Evolutionary conservation across 2,888 invertebrate genomes (phyloP), one percentile per base, ranked within the genome.

Genomic region (Caenorhabditis imperialis): DNA sequence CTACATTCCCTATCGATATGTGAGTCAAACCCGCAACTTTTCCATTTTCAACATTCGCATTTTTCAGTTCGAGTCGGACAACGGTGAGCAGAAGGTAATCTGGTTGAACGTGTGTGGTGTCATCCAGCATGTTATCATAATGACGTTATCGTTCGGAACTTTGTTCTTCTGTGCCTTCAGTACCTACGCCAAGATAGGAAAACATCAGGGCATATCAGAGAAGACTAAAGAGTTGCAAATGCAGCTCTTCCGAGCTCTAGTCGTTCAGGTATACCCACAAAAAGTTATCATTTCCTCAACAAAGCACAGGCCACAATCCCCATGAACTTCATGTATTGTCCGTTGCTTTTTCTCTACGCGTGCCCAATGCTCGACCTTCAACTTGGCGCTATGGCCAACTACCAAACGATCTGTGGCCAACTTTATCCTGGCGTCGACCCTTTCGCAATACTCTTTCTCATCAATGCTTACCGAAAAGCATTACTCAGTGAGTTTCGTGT

Each of bases 211-310:
- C 44, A 53, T 62, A 53, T 62, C 62, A 1, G 22, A 5, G 7
- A 62, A 37, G 23, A 62, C 62, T 0, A 12, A 45, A 18, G 22
- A 18, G 16, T 37, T 62, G 18, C 62, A 62, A 20, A 8, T 62
- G 5, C 62, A 62, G 25, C 53, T 62, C 14, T 62, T 62, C 53
- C n/a, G 62, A 35, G 62, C 62, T 4, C 45, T 62, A 4, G 38
- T 38, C 4, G 38, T 53, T 2, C 45, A 62, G 62, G 50, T n/a
- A n/a, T n/a, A n/a, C n/a, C n/a, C n/a, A n/a, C n/a, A n/a, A n/a
- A n/a, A n/a, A n/a, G n/a, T n/a, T n/a, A n/a, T n/a, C n/a, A n/a
- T n/a, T n/a, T n/a, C n/a, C n/a, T n/a, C n/a, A n/a, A n/a, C n/a
- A n/a, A n/a, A n/a, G n/a, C n/a, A n/a, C n/a, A n/a, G n/a, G n/a